Evolutionary conservation across 2,888 invertebrate genomes (phyloP).

Genomic region (Drosophila formosana): DNA sequence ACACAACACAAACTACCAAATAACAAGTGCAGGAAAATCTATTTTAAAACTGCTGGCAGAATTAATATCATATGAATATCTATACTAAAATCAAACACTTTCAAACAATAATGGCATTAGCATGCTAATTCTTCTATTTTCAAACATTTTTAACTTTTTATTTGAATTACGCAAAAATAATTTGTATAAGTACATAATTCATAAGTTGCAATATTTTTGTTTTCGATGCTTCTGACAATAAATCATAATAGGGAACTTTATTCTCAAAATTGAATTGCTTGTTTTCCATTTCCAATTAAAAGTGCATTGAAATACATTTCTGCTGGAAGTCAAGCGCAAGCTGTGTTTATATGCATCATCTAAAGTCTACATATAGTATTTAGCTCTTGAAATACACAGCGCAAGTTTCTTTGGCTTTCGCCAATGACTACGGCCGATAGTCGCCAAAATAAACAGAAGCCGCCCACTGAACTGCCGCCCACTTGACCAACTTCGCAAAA

Average conservation of each 20-base stretch:
- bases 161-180: neutral
- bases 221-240: too few species aligned
- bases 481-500: slow-evolving; percentile 71
- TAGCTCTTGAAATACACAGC: slow-evolving; percentile 12
- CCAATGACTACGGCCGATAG: slow-evolving; percentile 12
- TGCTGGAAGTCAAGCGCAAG: neutral
- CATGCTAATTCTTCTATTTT: neutral
- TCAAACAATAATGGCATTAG: too few species aligned
- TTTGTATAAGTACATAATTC: too few species aligned
- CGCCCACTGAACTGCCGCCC: slow-evolving; percentile 55
- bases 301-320: neutral
- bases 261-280: neutral
- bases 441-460: slow-evolving; percentile 68
- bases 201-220: too few species aligned
- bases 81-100: slow-evolving; percentile 14
- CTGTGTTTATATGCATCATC: neutral
- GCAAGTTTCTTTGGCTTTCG: slow-evolving; percentile 8
- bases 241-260: too few species aligned
- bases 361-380: neutral
- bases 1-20: slow-evolving; percentile 4
- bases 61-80: neutral
- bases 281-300: neutral
- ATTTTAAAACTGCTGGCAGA: slow-evolving; percentile 27
- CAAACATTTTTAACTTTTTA: too few species aligned
- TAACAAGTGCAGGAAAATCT: slow-evolving; percentile 33